A percentile compares a stretch with the other conserved stretches of the same genome.
phyloP scores from a whole-genome alignment of 2,113 vertebrate genomes.

The Prunella fulvescens region DNA sequence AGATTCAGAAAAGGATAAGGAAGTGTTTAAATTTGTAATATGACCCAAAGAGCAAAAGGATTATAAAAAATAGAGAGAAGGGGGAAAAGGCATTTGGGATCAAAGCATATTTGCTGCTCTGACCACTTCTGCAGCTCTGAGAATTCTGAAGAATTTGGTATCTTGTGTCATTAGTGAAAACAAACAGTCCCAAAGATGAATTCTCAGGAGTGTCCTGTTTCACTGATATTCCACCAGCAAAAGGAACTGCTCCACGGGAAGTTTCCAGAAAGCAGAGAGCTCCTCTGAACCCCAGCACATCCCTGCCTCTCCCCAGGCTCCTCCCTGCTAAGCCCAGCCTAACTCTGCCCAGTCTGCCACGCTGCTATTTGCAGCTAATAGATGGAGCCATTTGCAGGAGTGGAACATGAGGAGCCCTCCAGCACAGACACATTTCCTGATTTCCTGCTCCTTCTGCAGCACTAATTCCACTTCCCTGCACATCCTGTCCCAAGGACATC shows the following conservation, averaged over 20 bases:
- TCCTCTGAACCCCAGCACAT: background rate
- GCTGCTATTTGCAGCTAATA: background rate
- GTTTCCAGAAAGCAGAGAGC: background rate
- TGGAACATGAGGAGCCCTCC: background rate
- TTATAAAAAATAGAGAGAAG: background rate
- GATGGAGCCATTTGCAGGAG: background rate
- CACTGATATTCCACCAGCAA: background rate
- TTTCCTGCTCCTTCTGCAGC: conserved; percentile 5
- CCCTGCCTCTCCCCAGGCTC: background rate
- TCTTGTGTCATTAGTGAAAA: background rate
- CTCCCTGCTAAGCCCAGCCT: background rate
- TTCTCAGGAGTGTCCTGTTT: background rate
- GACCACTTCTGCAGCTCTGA: background rate
- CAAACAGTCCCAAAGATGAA: background rate
- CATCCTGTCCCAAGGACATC: background rate
- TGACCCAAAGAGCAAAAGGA: background rate
- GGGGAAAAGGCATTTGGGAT: background rate
- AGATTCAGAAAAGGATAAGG: background rate
- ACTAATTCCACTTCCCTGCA: background rate
- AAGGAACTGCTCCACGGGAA: background rate
- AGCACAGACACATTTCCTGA: conserved; percentile 4
- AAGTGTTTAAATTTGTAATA: background rate
- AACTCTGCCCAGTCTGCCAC: background rate
- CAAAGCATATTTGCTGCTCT: background rate
- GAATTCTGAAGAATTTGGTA: background rate